Evolutionary conservation across 2,797 vertebrate genomes (phyloP).

Genomic region (Poecilia gillii): DNA sequence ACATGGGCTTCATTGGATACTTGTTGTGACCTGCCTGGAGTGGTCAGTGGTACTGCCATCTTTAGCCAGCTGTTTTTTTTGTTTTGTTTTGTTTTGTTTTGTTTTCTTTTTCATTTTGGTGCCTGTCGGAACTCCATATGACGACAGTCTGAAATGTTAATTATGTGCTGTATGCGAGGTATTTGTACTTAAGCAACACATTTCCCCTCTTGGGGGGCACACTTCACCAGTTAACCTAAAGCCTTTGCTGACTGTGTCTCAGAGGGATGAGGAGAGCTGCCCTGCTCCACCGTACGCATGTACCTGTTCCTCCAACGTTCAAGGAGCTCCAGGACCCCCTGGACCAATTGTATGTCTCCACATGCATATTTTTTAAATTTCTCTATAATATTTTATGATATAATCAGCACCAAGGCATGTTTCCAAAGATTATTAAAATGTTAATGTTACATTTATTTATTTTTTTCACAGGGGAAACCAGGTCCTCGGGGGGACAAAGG

Average conservation of each 20-base stretch:
- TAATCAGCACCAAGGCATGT: background rate
- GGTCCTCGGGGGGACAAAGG: conserved; percentile 81
- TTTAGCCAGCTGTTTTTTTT: background rate
- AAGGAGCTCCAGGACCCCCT: conserved; percentile 84
- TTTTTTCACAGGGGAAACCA: conserved; percentile 74
- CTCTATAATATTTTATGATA: background rate
- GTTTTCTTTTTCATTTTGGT: background rate
- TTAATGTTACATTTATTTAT: background rate
- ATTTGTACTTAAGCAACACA: background rate
- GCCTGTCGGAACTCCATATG: background rate
- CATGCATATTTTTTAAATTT: background rate
- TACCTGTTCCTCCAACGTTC: conserved; percentile 82
- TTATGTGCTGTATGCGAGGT: background rate
- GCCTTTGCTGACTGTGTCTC: conserved; percentile 36
- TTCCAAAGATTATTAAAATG: background rate
- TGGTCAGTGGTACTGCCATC: conserved; percentile 75
- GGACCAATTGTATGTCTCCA: conserved; percentile 84
- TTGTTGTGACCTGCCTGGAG: conserved; percentile 90
- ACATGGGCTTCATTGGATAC: conserved; percentile 85
- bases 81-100: background rate
- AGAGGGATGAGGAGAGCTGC: conserved; percentile 91
- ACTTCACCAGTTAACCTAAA: background rate
- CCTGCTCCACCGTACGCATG: conserved; percentile 83
- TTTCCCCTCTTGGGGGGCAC: background rate
- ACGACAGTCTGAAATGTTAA: background rate